Base-by-base conservation (phyloP, 2,797 vertebrate species). In the Notolepis coatsorum region DNA sequence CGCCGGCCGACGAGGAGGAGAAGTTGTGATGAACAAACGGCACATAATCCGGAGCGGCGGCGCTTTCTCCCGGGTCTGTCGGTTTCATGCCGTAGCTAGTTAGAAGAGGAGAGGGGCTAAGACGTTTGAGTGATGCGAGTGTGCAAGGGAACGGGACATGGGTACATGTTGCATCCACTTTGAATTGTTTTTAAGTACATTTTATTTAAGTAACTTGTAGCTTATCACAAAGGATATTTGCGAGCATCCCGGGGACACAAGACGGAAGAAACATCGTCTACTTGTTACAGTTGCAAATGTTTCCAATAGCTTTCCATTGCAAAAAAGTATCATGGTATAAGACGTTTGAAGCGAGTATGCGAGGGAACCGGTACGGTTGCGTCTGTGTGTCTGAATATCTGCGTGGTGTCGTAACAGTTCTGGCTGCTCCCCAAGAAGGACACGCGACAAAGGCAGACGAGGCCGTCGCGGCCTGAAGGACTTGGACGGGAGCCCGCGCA, bases 391-490 rank as follows among this genome's bases (percentile, higher is more conserved):
- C 47, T 63, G 43, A 35, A 63, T n/a, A n/a, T n/a, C n/a, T n/a
- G n/a, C n/a, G n/a, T n/a, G n/a, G n/a, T n/a, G n/a, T 53, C 51
- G 65, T 30, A 43, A 38, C 38, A 54, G 47, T 52, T 67, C 69
- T 85, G 64, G 78, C 80, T n/a, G 37, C 61, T 59, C 35, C 57
- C 71, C 72, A 74, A 64, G 49, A 73, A 50, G 50, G 54, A 42
- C 30, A 61, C 55, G 54, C 71, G 56, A 56, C 33, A 27, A 45
- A 63, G 54, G 43, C 55, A 74, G 70, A 59, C 67, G 52, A 24
- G 23, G 50, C 51, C 49, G 61, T 55, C 77, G 66, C 61, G 64
- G 79, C 78, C 67, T 84, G 79, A 84, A 81, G 73, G 73, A 33
- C 73, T 55, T 73, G 56, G 65, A 68, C 45, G 56, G 54, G 70